Conservation (phyloP, 2,888 invertebrate species). For the Hirtodrosophila confusa region DNA sequence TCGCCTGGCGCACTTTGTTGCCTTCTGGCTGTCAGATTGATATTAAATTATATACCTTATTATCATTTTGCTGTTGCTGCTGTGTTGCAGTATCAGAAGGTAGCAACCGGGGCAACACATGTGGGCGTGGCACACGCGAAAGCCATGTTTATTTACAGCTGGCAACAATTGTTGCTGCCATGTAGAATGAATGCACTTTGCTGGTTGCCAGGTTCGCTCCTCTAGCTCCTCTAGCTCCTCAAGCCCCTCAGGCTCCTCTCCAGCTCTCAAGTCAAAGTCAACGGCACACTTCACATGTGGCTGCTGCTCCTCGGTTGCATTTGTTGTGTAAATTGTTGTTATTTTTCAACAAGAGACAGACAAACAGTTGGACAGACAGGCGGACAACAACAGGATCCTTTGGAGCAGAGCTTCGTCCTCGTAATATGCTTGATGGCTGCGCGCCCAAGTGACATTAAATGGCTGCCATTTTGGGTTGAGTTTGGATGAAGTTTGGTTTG, state of each 20-base stretch:
- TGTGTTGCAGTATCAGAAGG: slow-evolving; percentile 40
- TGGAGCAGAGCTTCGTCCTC: slow-evolving; percentile 52
- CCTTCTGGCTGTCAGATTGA: slow-evolving; percentile 80
- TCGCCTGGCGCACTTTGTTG: slow-evolving; percentile 66
- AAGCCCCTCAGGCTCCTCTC: slow-evolving; percentile 21
- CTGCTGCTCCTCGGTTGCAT: slow-evolving; percentile 48
- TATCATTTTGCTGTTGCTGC: slow-evolving; percentile 71
- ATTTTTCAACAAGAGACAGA: slow-evolving; percentile 58
- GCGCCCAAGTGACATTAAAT: slow-evolving; percentile 79
- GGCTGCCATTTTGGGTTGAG: slow-evolving; percentile 60
- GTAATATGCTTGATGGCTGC: slow-evolving; percentile 78
- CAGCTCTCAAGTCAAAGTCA: slow-evolving; percentile 62
- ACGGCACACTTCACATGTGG: slow-evolving; percentile 77
- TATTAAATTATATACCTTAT: slow-evolving; percentile 84
- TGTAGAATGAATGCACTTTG: slow-evolving; percentile 68
- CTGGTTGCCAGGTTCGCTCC: slow-evolving; percentile 44
- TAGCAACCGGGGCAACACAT: slow-evolving; percentile 18
- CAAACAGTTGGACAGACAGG: slow-evolving; percentile 10
- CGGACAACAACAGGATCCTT: slow-evolving; percentile 47
- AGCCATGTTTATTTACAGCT: slow-evolving; percentile 81
- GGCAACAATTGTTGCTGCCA: slow-evolving; percentile 78
- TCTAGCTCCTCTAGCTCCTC: slow-evolving; percentile 24
- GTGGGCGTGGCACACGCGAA: slow-evolving; percentile 59
- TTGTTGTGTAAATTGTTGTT: slow-evolving; percentile 78
- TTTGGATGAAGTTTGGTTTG: slow-evolving; percentile 23